Evolutionary conservation across 2,797 vertebrate species (phyloP).

Genomic region (Vireo griseus): DNA sequence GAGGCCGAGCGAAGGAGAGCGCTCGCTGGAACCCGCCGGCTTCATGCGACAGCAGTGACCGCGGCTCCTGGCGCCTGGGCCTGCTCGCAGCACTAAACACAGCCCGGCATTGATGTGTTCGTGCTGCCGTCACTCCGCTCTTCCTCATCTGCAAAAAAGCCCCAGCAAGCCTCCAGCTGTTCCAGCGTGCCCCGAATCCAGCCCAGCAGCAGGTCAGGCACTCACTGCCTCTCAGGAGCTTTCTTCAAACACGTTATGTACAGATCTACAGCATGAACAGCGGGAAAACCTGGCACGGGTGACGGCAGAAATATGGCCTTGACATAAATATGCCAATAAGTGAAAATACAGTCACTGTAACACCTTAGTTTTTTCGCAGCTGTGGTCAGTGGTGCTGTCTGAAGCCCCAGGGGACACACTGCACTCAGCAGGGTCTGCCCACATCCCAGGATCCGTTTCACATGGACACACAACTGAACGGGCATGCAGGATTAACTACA

Average conservation of each 20-base stretch:
- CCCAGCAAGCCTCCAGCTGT: neutral
- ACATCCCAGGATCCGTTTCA: neutral
- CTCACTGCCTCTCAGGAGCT: neutral
- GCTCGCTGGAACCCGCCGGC: neutral
- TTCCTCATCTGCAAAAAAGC: neutral
- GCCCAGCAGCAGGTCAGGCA: fast-evolving
- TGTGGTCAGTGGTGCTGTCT: neutral
- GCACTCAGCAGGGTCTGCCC: neutral
- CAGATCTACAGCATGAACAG: neutral
- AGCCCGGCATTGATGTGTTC: neutral
- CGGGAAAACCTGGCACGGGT: fast-evolving
- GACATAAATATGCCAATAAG: neutral
- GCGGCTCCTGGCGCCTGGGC: neutral
- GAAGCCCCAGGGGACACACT: neutral
- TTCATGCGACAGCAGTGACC: neutral
- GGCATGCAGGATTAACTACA: slow-evolving; percentile 57
- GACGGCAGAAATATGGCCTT: neutral
- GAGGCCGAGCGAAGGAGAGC: neutral
- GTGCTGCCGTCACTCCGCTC: neutral
- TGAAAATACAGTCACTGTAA: neutral
- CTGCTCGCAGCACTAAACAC: neutral
- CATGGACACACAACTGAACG: neutral
- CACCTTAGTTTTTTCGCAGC: neutral
- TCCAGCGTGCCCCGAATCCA: fast-evolving
- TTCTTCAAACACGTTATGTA: neutral